These are phyloP conservation scores for Cinclus mexicanus DNA, from an alignment of 2,113 vertebrate genomes.

Conservation along the genomic window DNA sequence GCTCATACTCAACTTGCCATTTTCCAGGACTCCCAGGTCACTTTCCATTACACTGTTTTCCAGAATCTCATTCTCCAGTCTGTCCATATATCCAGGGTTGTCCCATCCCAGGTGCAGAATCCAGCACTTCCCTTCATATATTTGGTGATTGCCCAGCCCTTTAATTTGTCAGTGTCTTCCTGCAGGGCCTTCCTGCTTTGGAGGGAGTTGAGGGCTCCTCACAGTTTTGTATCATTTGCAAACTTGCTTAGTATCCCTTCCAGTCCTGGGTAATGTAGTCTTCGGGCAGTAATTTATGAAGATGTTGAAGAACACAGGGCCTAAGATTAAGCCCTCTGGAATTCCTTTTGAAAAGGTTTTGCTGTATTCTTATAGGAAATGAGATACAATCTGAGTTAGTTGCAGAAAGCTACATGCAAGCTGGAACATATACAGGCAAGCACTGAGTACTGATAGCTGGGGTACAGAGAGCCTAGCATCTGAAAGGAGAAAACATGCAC, in stretches of 20 bases:
- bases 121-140: background rate
- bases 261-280: background rate
- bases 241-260: background rate
- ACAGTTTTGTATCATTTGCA: background rate
- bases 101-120: background rate
- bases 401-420: background rate
- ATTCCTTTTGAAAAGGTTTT: background rate
- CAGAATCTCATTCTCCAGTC: background rate
- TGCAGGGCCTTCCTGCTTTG: background rate
- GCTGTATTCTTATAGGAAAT: background rate
- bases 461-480: background rate
- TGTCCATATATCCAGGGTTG: background rate
- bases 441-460: background rate
- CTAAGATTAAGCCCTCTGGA: background rate
- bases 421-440: background rate
- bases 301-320: background rate
- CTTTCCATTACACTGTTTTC: background rate
- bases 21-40: background rate
- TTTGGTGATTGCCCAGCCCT: background rate
- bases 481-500: background rate
- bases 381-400: background rate
- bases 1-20: background rate
- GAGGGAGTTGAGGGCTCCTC: background rate
- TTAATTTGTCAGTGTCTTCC: background rate
- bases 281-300: background rate